Evolutionary conservation across 2,888 invertebrate genomes (phyloP).

Genomic region (Pediacus dermestoides): DNA sequence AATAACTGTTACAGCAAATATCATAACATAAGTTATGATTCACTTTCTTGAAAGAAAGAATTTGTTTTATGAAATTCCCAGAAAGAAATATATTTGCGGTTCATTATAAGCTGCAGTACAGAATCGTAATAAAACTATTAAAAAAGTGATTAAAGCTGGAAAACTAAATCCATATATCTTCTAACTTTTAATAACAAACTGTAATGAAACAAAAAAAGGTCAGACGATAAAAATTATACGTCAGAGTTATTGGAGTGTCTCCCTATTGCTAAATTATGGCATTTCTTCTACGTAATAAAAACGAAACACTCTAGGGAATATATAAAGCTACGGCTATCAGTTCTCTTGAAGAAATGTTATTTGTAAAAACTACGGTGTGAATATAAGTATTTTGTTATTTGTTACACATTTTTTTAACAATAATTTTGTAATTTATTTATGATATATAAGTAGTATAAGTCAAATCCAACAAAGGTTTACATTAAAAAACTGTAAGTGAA

Average conservation of each 20-base stretch:
- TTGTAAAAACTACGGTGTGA: too few species aligned
- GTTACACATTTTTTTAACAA: neutral
- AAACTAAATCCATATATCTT: constrained; percentile 35
- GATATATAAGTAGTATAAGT: too few species aligned
- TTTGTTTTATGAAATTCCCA: constrained; percentile 1
- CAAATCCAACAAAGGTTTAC: too few species aligned
- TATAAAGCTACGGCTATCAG: constrained; percentile 20
- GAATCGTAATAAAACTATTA: constrained; percentile 21
- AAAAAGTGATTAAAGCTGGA: constrained; percentile 29
- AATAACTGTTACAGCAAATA: too few species aligned
- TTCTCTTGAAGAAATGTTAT: constrained; percentile 18
- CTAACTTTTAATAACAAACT: constrained; percentile 34
- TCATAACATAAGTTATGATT: too few species aligned
- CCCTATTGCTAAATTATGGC: constrained; percentile 32
- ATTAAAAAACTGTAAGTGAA: too few species aligned
- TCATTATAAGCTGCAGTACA: constrained; percentile 1
- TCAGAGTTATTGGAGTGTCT: constrained; percentile 35
- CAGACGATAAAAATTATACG: constrained; percentile 35
- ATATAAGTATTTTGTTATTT: too few species aligned
- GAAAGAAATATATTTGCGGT: neutral
- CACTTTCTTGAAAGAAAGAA: too few species aligned
- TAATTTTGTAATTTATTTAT: constrained; percentile 5
- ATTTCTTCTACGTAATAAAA: constrained; percentile 33
- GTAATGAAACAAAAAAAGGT: constrained; percentile 31
- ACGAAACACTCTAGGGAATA: constrained; percentile 26